Percentiles rank a stretch among this genome's conserved stretches.
Conservation (phyloP, 1,140 invertebrate species). For the Panagrolaimus sp. region DNA sequence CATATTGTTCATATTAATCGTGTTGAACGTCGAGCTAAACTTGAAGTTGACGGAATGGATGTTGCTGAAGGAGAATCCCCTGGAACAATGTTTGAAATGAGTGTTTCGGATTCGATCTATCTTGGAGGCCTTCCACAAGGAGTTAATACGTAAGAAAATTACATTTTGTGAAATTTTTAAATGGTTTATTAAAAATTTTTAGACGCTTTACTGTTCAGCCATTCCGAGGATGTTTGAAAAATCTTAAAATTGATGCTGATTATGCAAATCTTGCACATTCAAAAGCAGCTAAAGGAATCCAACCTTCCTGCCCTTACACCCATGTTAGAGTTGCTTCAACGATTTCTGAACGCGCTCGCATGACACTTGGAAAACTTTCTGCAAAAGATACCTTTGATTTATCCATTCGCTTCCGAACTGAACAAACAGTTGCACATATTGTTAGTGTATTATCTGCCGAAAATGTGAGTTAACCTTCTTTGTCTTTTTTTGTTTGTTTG, state of each 20-base stretch:
- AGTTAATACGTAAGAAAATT: slow-evolving; percentile 36
- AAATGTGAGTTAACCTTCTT: slow-evolving; percentile 39
- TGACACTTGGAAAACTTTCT: slow-evolving; percentile 53
- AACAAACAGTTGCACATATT: slow-evolving; percentile 74
- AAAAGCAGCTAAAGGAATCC: slow-evolving; percentile 70
- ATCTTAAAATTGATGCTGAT: slow-evolving; percentile 70
- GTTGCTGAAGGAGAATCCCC: slow-evolving; percentile 57
- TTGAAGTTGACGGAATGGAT: slow-evolving; percentile 43
- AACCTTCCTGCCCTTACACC: slow-evolving; percentile 75
- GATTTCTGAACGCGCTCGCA: slow-evolving; percentile 51
- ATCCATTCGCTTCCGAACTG: slow-evolving; percentile 80
- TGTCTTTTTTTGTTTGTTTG: too few relatives aligned
- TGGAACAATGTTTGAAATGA: slow-evolving; percentile 61
- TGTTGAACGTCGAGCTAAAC: slow-evolving; percentile 43
- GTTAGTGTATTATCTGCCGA: slow-evolving; percentile 62
- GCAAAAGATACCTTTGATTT: slow-evolving; percentile 64
- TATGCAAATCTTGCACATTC: slow-evolving; percentile 74
- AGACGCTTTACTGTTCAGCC: slow-evolving; percentile 63
- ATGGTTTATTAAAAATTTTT: slow-evolving; percentile 18
- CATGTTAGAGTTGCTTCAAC: slow-evolving; percentile 63
- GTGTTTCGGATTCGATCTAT: slow-evolving; percentile 69
- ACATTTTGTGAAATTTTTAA: background rate
- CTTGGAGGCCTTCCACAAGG: slow-evolving; percentile 68
- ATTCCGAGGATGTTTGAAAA: slow-evolving; percentile 87
- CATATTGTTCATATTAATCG: slow-evolving; percentile 43